Conservation (phyloP, 2,888 invertebrate genomes). For the Yponomeuta plumbellus region DNA sequence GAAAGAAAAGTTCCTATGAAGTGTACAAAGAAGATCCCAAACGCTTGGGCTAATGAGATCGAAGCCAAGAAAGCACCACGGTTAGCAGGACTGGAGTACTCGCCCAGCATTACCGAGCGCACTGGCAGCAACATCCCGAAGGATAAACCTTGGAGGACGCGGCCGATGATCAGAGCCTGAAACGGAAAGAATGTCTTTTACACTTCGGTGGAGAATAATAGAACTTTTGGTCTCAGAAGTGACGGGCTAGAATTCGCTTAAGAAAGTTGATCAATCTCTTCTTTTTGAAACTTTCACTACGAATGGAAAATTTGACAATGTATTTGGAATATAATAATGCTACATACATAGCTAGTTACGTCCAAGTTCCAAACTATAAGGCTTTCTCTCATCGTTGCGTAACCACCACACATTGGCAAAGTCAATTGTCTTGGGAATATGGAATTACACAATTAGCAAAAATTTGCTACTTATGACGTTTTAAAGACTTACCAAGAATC, state of each 20-base stretch:
- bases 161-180: constrained; percentile 42
- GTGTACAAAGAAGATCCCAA: constrained; percentile 79
- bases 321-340: no score
- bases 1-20: constrained; percentile 74
- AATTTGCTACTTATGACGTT: background rate
- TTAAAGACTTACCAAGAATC: constrained; percentile 34
- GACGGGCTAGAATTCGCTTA: no score
- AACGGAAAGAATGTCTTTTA: constrained; percentile 22
- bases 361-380: no score
- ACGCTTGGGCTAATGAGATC: constrained; percentile 74
- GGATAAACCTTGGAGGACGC: constrained; percentile 57
- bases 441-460: background rate
- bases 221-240: no score
- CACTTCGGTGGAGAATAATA: background rate
- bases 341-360: no score
- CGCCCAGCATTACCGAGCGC: constrained; percentile 70
- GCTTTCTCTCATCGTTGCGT: no score
- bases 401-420: no score
- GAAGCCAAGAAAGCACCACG: constrained; percentile 78
- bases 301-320: no score
- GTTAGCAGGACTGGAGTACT: constrained; percentile 75
- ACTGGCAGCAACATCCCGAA: constrained; percentile 68
- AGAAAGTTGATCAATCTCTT: no score
- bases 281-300: no score
- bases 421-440: no score